Conservation (phyloP, 2,888 invertebrate genomes). For the Pristionchus mayeri region DNA sequence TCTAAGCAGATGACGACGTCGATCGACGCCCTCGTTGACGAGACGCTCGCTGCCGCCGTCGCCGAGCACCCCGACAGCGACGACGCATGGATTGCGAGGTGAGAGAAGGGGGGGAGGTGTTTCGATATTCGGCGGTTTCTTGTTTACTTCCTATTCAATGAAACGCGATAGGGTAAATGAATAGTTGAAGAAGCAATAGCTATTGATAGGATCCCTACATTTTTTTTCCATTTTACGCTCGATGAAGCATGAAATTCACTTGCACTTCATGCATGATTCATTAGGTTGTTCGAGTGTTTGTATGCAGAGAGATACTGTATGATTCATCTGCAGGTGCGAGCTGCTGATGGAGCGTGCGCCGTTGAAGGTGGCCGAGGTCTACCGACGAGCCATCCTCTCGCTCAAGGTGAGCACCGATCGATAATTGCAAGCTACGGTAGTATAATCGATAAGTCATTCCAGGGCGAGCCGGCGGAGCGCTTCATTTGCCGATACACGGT, state of each 20-base stretch:
- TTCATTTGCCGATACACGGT: conserved; percentile 45
- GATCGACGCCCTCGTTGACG: conserved; percentile 12
- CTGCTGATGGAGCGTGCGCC: conserved; percentile 31
- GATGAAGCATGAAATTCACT: background rate
- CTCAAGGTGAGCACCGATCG: conserved; percentile 33
- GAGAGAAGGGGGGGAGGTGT: background rate
- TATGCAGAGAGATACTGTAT: no score
- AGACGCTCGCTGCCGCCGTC: background rate
- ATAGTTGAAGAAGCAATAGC: background rate
- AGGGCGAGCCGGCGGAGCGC: conserved; percentile 7
- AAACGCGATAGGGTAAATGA: background rate
- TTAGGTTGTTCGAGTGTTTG: no score
- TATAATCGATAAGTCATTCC: no score
- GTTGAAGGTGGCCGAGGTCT: conserved; percentile 39
- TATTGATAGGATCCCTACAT: no score
- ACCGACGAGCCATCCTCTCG: conserved; percentile 40
- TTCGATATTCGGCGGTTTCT: no score
- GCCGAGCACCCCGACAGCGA: conserved; percentile 41
- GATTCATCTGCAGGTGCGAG: conserved; percentile 22
- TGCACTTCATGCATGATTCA: no score
- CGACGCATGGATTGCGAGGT: conserved; percentile 47
- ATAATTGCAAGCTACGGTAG: background rate
- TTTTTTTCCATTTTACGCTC: background rate
- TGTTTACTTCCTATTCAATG: no score
- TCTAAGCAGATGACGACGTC: background rate